phyloP scores from a whole-genome alignment of 2,797 vertebrate genomes.

The Hippoglossus hippoglossus region DNA sequence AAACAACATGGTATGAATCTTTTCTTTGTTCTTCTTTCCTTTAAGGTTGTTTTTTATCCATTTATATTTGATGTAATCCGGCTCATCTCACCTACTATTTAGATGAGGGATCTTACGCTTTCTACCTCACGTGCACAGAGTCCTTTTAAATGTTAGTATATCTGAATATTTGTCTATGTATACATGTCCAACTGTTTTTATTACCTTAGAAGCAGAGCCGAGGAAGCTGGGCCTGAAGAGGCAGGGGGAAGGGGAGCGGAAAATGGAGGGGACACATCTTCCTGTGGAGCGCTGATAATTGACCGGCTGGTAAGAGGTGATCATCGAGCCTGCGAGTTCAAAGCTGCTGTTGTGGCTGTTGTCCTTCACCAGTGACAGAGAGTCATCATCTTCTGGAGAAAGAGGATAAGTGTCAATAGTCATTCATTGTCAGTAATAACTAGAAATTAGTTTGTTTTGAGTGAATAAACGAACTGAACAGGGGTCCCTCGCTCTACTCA shows the following conservation, averaged over 20 bases:
- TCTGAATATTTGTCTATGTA: too few relatives aligned
- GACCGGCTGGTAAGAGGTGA: conserved; percentile 95
- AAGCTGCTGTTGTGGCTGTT: conserved; percentile 98
- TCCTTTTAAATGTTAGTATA: too few relatives aligned
- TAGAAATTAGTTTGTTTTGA: too few relatives aligned
- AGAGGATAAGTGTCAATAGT: too few relatives aligned
- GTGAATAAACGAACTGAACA: neutral
- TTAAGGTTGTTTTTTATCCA: neutral
- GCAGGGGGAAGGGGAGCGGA: conserved; percentile 95
- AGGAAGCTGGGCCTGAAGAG: conserved; percentile 92
- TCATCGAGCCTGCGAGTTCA: conserved; percentile 93
- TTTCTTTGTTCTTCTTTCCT: neutral
- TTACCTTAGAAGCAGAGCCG: conserved; percentile 95
- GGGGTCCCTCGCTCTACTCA: conserved; percentile 54
- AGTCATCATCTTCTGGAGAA: conserved; percentile 91
- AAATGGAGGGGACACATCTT: conserved; percentile 79
- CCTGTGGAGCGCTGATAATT: conserved; percentile 83
- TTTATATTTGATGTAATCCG: too few relatives aligned
- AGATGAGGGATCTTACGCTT: too few relatives aligned
- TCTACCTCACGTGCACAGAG: too few relatives aligned
- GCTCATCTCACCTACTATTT: too few relatives aligned
- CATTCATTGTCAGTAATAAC: too few relatives aligned
- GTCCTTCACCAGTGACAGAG: conserved; percentile 89
- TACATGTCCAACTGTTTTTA: neutral
- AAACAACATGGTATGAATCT: neutral